Evolutionary conservation across 2,888 invertebrate species (phyloP).

Genomic region (Suillia variegata): DNA sequence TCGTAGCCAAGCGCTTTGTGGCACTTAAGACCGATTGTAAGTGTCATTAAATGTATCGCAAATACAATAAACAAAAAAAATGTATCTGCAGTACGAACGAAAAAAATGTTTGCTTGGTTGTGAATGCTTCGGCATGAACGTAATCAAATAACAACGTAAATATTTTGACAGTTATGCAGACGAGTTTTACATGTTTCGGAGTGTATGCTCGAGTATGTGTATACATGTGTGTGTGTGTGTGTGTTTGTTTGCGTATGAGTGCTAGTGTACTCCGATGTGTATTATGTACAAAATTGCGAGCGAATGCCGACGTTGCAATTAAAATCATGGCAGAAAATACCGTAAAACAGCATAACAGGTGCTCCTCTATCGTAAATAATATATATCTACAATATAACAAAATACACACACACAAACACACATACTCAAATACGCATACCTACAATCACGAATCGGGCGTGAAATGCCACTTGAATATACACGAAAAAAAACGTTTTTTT

Average conservation of each 20-base stretch:
- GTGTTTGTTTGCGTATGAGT: neutral
- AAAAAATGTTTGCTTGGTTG: neutral
- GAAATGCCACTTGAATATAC: too few species aligned
- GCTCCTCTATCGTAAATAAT: too few species aligned
- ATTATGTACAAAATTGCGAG: too few species aligned
- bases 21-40: neutral
- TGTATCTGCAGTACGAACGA: neutral
- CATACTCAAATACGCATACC: too few species aligned
- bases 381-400: too few species aligned
- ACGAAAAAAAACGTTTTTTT: too few species aligned
- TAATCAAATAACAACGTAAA: slow-evolving; percentile 50
- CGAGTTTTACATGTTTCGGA: neutral
- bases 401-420: too few species aligned
- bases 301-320: neutral
- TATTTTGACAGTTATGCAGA: slow-evolving; percentile 40
- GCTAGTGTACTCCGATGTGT: too few species aligned
- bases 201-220: slow-evolving; percentile 24
- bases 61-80: neutral
- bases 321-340: slow-evolving; percentile 1
- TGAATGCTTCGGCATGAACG: slow-evolving; percentile 37
- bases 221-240: slow-evolving; percentile 9
- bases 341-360: neutral
- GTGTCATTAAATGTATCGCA: neutral
- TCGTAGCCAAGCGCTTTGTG: too few species aligned
- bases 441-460: too few species aligned